Percentiles rank a stretch among this genome's conserved stretches.
phyloP scores from a whole-genome alignment of 2,888 invertebrate genomes.

The Herminia tarsipennalis region DNA sequence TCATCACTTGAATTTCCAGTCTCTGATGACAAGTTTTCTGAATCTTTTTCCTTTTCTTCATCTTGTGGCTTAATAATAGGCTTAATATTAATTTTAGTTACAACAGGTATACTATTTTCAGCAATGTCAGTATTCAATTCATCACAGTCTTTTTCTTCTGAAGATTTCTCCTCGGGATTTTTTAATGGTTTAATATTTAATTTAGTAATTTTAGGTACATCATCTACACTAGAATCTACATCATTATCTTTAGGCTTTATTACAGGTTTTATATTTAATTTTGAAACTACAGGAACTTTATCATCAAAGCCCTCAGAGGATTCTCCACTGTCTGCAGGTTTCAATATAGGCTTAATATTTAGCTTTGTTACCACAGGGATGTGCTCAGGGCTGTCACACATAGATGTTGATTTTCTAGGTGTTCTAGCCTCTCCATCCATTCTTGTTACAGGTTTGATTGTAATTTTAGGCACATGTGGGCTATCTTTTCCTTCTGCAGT shows the following conservation, averaged over 20 bases:
- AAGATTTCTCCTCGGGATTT: slow-evolving; percentile 73
- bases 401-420: slow-evolving; percentile 53
- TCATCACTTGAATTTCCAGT: slow-evolving; percentile 81
- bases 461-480: slow-evolving; percentile 85
- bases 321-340: slow-evolving; percentile 68
- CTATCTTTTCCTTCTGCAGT: slow-evolving; percentile 64
- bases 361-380: slow-evolving; percentile 76
- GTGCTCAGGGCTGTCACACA: slow-evolving; percentile 65
- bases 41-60: slow-evolving; percentile 69
- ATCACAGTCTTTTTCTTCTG: slow-evolving; percentile 78
- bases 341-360: slow-evolving; percentile 80
- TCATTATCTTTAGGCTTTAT: slow-evolving; percentile 79
- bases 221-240: slow-evolving; percentile 75
- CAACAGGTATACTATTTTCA: slow-evolving; percentile 77
- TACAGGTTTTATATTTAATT: slow-evolving; percentile 84
- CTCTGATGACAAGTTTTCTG: slow-evolving; percentile 78
- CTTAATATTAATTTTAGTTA: slow-evolving; percentile 84
- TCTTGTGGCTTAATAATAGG: slow-evolving; percentile 82
- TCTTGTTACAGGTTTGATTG: slow-evolving; percentile 82
- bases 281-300: slow-evolving; percentile 82
- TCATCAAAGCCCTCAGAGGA: slow-evolving; percentile 63
- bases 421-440: slow-evolving; percentile 57
- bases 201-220: slow-evolving; percentile 82
- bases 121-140: slow-evolving; percentile 69
- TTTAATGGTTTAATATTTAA: slow-evolving; percentile 84